phyloP scores from a whole-genome alignment of 2,113 vertebrate species.

The Poicephalus meyeri region DNA sequence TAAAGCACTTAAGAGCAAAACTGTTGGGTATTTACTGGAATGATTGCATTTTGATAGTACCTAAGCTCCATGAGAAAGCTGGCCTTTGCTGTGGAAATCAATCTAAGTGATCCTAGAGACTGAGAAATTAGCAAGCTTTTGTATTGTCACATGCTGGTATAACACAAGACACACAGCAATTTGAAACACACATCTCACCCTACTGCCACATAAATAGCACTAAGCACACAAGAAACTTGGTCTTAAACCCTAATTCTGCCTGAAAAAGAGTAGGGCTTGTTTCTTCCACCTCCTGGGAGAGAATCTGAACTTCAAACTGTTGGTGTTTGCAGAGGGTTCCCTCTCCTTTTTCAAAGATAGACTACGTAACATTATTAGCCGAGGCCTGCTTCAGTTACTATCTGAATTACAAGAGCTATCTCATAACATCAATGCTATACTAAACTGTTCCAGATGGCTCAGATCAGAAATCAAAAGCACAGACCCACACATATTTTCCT shows the following conservation, averaged over 20 bases:
- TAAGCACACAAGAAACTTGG: background rate
- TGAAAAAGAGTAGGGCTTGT: background rate
- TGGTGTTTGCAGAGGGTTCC: background rate
- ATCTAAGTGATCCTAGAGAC: background rate
- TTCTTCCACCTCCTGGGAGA: background rate
- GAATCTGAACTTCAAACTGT: background rate
- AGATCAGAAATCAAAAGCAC: background rate
- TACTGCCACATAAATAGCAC: background rate
- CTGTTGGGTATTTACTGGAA: background rate
- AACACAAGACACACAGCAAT: background rate
- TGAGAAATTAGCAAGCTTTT: background rate
- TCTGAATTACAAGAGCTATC: background rate
- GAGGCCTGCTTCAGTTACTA: background rate
- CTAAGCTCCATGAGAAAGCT: background rate
- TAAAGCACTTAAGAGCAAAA: background rate
- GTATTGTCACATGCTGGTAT: background rate
- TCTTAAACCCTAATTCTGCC: background rate
- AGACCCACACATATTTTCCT: background rate
- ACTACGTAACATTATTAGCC: background rate
- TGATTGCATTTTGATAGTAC: background rate
- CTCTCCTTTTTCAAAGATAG: background rate
- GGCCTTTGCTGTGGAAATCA: background rate
- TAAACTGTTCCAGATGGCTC: conserved; percentile 54
- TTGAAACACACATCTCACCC: background rate
- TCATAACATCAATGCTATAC: background rate